Conservation (phyloP, 2,113 vertebrate species). For the Litocranius walleri region DNA sequence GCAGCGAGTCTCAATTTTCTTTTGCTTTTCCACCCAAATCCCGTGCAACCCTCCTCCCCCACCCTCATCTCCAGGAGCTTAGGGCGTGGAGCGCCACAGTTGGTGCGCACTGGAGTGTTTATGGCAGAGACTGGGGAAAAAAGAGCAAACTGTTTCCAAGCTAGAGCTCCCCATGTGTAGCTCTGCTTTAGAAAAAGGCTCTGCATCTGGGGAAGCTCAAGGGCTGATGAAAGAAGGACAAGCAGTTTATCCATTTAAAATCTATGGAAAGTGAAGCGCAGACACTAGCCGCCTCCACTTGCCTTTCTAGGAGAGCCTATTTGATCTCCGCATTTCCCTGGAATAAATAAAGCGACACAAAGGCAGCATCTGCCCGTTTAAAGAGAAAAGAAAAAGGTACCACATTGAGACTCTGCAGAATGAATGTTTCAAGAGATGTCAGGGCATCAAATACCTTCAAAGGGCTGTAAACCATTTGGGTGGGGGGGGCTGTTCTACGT, state of each 20-base stretch:
- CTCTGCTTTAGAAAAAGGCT: neutral
- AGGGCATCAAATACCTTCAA: neutral
- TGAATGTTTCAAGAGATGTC: neutral
- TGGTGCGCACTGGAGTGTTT: neutral
- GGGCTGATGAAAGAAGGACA: neutral
- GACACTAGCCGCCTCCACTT: neutral
- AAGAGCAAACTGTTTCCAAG: conserved; percentile 55
- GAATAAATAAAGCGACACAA: conserved; percentile 50
- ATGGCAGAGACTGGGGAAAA: neutral
- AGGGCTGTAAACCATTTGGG: neutral
- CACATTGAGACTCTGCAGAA: neutral
- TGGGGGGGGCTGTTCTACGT: neutral
- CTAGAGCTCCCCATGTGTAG: neutral
- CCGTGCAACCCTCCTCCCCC: neutral
- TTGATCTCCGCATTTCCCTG: conserved; percentile 8
- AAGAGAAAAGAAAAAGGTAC: conserved; percentile 32
- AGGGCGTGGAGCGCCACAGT: neutral
- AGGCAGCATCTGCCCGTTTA: conserved; percentile 10
- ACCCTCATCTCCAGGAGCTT: neutral
- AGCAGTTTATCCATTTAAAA: neutral
- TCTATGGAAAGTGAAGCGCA: neutral
- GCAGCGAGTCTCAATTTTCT: neutral
- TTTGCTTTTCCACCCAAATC: neutral
- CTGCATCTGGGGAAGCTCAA: neutral
- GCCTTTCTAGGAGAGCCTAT: neutral